phyloP scores from a whole-genome alignment of 1,140 invertebrate species.

The Drosophila kikkawai region DNA sequence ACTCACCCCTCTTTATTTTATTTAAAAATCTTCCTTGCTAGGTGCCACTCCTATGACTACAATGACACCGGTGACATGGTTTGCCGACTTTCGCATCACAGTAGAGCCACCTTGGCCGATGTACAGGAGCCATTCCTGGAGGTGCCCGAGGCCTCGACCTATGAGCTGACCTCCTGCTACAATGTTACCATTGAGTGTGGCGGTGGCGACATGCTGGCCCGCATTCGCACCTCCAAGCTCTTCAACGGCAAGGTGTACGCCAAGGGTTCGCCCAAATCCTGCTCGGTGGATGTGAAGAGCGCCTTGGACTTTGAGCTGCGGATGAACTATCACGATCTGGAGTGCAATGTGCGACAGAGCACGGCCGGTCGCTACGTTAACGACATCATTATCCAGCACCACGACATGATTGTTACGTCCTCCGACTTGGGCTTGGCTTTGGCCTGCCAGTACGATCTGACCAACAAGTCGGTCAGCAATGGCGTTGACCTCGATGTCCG shows the following conservation, averaged over 20 bases:
- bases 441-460: slow-evolving; percentile 96
- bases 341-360: slow-evolving; percentile 95
- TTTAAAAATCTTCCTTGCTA: slow-evolving; percentile 35
- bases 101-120: slow-evolving; percentile 93
- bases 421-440: slow-evolving; percentile 96
- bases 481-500: slow-evolving; percentile 95
- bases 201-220: slow-evolving; percentile 96
- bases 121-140: slow-evolving; percentile 96
- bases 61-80: slow-evolving; percentile 96
- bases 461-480: slow-evolving; percentile 96
- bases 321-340: slow-evolving; percentile 96
- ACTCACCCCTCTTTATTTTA: not conserved
- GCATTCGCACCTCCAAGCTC: slow-evolving; percentile 95
- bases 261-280: slow-evolving; percentile 96
- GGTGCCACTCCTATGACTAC: slow-evolving; percentile 97
- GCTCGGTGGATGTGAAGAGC: slow-evolving; percentile 93
- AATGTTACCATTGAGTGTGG: slow-evolving; percentile 97
- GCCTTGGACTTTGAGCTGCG: slow-evolving; percentile 94
- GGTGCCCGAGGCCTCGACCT: slow-evolving; percentile 94
- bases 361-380: slow-evolving; percentile 94
- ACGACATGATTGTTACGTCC: slow-evolving; percentile 97
- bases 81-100: slow-evolving; percentile 96
- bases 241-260: slow-evolving; percentile 98
- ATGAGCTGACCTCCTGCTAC: slow-evolving; percentile 97
- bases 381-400: slow-evolving; percentile 96